Conservation (phyloP, 2,113 vertebrate genomes). For the Charina bottae region DNA sequence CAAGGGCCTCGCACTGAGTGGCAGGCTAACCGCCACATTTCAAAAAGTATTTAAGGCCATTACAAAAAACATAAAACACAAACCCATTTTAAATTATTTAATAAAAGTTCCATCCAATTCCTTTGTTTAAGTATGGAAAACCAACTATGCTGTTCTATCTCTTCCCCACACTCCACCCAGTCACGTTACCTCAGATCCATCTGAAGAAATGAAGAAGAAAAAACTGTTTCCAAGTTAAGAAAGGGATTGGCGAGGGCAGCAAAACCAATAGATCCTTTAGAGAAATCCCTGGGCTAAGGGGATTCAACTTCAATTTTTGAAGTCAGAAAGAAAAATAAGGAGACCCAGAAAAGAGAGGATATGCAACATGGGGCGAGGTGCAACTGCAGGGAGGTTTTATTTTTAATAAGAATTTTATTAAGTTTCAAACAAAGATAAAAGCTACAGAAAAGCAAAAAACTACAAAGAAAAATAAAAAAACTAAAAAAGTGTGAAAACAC, state of each 20-base stretch:
- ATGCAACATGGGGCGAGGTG: not conserved
- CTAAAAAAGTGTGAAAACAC: too few species aligned
- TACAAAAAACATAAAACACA: not conserved
- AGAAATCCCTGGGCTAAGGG: not conserved
- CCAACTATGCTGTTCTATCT: not conserved
- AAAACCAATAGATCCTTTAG: not conserved
- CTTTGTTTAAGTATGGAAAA: not conserved
- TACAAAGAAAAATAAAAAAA: too few species aligned
- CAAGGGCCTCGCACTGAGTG: not conserved
- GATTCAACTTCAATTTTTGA: not conserved
- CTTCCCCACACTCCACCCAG: not conserved
- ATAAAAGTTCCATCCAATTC: not conserved
- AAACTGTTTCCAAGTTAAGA: not conserved
- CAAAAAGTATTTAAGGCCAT: not conserved
- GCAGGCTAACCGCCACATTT: not conserved
- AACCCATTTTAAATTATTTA: not conserved
- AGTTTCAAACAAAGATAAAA: too few species aligned
- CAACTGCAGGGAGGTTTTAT: not conserved
- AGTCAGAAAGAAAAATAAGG: not conserved
- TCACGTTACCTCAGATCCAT: not conserved
- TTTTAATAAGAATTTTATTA: too few species aligned
- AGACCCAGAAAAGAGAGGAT: not conserved
- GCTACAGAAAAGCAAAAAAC: too few species aligned
- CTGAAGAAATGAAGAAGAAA: not conserved
- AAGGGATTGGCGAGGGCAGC: not conserved